Base-by-base conservation (phyloP, 23 tunicate species). In the Trididemnum miniatum region DNA sequence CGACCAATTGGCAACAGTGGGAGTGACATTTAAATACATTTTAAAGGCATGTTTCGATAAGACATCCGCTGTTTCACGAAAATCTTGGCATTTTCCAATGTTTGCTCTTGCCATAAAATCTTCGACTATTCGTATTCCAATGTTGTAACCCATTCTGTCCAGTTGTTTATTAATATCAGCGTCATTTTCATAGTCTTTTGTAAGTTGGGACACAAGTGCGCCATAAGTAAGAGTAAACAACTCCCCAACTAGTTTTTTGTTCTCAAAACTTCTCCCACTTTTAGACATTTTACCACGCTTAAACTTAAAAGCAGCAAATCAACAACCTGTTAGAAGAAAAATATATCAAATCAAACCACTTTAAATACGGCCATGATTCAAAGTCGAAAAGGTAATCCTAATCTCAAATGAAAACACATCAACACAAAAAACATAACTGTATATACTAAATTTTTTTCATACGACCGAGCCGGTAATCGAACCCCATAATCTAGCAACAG, bases 141-240 rank as follows among this genome's bases (percentile, higher is more conserved):
- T 89, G 63, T 95, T 95, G 65, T 95, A 89, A 24, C 97, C 97
- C 86, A 91, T 91, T 87, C 89, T 92, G 69, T 92, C 97, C 20
- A 92, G 82, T 59, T 92, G 97, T 49, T 88, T 83, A 39, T 92
- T 92, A 2, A 92, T 92, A 9, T 88, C 97, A 1, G 82, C 97
- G 65, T 88, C 92, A 7, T 71, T 71, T 18, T 92, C 97, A 77
- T 71, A 82, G 71, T 92, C 97, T 71, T 88, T 88, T 0, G 91
- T 88, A 9, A 92, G 33, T 76, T 88, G 92, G 37, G 97, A 65
- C 0, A 91, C 97, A 23, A 91, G 54, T 4, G 97, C 92, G 1
- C 97, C 97, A 65, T 91, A 92, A 12, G 97, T 92, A 20, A 92
- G 82, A 1, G 97, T 88, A 78, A 92, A 88, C 27, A 92, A 71